Evolutionary conservation across 2,113 vertebrate genomes (phyloP), one percentile per base, ranked within the genome.

Genomic region (Tympanuchus pallidicinctus): DNA sequence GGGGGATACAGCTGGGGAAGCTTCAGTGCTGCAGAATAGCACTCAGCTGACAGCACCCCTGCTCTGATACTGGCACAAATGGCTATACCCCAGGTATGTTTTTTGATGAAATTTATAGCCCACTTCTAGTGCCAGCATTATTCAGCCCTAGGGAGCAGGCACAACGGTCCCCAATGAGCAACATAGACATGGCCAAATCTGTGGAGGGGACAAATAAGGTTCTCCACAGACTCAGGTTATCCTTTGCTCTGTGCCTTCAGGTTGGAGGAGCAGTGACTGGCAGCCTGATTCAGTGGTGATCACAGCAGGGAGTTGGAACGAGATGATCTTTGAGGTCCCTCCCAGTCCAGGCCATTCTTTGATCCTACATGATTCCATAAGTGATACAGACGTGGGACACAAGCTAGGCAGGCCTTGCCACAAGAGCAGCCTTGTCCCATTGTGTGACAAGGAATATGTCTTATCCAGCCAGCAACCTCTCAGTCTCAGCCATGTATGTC

Each of bases 1-100:
- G 95, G 97, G 98, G 96, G 59, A 97, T 96, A 65, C 98, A 98
- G 98, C 98, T 98, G 98, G 98, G 88, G 92, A 93, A 85, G 90
- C 91, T 90, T 34, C 75, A 54, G 93, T 87, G 92, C 94, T 83
- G 63, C 82, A 94, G 87, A 96, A 93, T 84, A 92, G 86, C 95
- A 97, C 93, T 92, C 95, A 97, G 95, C 92, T 96, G 96, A 96
- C 91, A 97, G 70, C 61, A 96, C 6, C 71, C 72, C 84, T 92
- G 63, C 72, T 91, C 93, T 73, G 76, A 92, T 71, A 91, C 75
- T 94, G 96, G 97, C 96, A 96, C 96, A 95, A 72, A 20, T 17
- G n/a, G 13, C 87, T 64, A 19, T 7, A 54, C 19, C 95, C 89
- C 95, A 56, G 90, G 85, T 87, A 69, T 16, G 6, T 70, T 92